Evolutionary conservation across 2,113 vertebrate genomes (phyloP).

Genomic region (Egretta garzetta): DNA sequence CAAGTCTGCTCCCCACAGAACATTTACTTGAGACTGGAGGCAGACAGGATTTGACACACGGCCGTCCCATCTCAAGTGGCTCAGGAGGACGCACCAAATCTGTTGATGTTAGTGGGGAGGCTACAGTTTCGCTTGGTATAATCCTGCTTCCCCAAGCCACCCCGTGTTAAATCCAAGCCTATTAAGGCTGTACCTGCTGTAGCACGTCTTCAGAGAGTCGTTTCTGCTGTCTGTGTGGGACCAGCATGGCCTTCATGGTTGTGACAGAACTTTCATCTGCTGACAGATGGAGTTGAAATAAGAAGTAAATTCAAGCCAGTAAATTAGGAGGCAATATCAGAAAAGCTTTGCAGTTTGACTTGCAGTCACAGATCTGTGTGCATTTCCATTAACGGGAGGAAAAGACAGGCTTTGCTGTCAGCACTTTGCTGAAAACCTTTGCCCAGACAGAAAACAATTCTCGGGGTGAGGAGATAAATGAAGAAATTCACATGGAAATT

Average conservation of each 20-base stretch:
- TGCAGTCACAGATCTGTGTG: background rate
- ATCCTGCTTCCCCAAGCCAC: background rate
- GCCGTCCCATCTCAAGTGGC: background rate
- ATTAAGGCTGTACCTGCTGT: background rate
- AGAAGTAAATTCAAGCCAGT: background rate
- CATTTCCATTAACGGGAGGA: background rate
- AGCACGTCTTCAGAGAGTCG: background rate
- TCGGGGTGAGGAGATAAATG: background rate
- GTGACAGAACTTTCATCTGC: background rate
- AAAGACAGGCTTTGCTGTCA: background rate
- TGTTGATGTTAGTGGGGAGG: background rate
- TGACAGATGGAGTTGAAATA: background rate
- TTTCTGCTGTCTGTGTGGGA: background rate
- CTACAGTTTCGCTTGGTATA: background rate
- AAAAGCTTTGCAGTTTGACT: background rate
- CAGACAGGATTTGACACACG: background rate
- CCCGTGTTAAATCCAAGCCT: background rate
- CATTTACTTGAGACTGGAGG: background rate
- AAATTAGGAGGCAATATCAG: background rate
- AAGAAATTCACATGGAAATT: background rate
- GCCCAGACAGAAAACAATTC: background rate
- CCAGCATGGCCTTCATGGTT: background rate
- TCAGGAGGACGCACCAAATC: background rate
- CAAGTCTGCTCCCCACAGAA: rapidly evolving
- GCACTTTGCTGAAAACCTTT: background rate